A percentile compares a stretch with the other conserved stretches of the same genome.
Conservation (phyloP, 2,797 vertebrate genomes). For the Rhabdophis nuchalis region DNA sequence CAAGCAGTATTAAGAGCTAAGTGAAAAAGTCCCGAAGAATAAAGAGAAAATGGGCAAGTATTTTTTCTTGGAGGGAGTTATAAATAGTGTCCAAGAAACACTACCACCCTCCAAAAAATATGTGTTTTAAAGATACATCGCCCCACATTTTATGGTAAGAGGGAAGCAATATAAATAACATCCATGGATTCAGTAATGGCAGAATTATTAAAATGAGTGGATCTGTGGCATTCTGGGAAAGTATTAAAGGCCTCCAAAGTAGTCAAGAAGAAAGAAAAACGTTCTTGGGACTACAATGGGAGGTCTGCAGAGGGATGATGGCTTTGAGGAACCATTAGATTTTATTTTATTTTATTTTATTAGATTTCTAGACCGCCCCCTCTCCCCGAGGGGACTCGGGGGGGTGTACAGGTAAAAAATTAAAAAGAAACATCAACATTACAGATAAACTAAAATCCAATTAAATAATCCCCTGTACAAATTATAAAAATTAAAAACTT, state of each 20-base stretch:
- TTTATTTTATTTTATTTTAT: too few species aligned
- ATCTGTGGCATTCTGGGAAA: neutral
- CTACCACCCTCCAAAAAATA: neutral
- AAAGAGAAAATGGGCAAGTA: neutral
- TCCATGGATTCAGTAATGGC: neutral
- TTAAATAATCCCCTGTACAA: too few species aligned
- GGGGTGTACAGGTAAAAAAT: too few species aligned
- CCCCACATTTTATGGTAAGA: neutral
- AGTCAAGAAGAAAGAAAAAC: neutral
- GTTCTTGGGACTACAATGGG: neutral
- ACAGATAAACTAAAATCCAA: too few species aligned
- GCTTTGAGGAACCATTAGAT: neutral
- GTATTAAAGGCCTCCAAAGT: neutral
- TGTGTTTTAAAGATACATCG: neutral
- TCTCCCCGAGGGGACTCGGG: too few species aligned
- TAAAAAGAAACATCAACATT: too few species aligned
- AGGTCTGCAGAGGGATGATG: neutral
- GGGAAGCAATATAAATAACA: neutral
- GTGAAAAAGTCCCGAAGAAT: neutral
- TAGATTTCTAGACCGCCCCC: too few species aligned
- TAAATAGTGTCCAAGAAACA: neutral
- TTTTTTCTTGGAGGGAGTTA: neutral
- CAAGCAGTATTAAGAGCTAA: neutral
- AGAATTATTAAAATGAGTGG: neutral
- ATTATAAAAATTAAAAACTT: too few species aligned